Evolutionary conservation across 53 echinoderm and acorn worm genomes (phyloP), one percentile per base, ranked within the genome.

Genomic region (Mesocentrotus franciscanus): DNA sequence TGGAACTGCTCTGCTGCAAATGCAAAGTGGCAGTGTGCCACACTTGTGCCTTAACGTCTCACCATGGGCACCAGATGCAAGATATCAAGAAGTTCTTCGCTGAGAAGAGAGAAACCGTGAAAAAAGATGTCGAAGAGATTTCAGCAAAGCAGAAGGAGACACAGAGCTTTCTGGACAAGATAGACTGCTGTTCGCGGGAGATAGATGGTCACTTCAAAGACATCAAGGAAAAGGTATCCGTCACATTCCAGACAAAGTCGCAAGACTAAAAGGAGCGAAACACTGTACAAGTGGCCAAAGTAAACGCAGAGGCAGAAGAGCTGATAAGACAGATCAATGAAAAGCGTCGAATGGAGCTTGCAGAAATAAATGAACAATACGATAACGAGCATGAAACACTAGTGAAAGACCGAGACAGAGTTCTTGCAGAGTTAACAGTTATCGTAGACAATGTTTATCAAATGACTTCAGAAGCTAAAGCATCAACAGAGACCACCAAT

Each of bases 41-140:
- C 49, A 94, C 95, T 10, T 94, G 95, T 94, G 95, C 85, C 11
- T 27, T 94, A 26, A 94, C 95, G 1, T 24, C 70, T 13, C 95
- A 94, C 34, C 57, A 78, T 60, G 94, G 93, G 15, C 93, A 93
- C 10, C 56, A 61, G 33, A 78, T 93, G 93, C 78, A 78, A 18
- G 93, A 93, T 24, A 57, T 85, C 27, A 10, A 20, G n/a, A 49
- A 36, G 24, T 94, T 39, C 55, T 93, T 93, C 61, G 24, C 14
- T 49, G 59, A 78, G 83, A 93, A 79, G 79, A 93, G 56, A 64
- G 60, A 93, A 59, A 61, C 1, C 5, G 81, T 93, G 29, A 81
- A 93, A 29, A 39, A 60, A 20, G 93, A 93, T 61, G 16, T 93
- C 24, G 81, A 93, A 78, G 24, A 78, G 17, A 93, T 93, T 60